Evolutionary conservation across 2,113 vertebrate species (phyloP), one percentile per base, ranked within the genome.

Genomic region (Osmerus mordax): DNA sequence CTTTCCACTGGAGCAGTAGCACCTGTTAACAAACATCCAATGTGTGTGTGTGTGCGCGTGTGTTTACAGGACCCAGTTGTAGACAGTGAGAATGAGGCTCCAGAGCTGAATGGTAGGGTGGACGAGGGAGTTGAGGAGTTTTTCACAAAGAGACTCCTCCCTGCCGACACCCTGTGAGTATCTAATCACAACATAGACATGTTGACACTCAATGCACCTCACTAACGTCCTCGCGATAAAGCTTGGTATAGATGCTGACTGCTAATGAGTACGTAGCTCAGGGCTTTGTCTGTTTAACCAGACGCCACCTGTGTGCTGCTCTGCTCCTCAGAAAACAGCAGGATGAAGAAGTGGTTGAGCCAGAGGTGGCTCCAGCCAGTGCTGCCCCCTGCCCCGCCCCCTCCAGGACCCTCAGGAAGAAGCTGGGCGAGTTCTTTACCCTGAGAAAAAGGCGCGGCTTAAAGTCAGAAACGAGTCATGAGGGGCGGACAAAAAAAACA

Each of bases 61-160:
- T 84, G 55, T 83, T 51, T 76, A 12, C 29, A 95, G 94, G 94
- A 95, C 59, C 93, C 92, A 72, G 93, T 94, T 0, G 87, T 93
- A 78, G 91, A 94, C 84, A 94, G 87, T 0, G 94, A 96, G 84
- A 94, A 94, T 87, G 93, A 93, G 5, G 94, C 92, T 81, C 92
- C 94, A 74, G 91, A 94, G 82, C 91, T 91, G 85, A 95, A 94
- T 81, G 92, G 94, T 56, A 88, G 94, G 0, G 93, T 97, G 86
- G 96, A 96, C 5, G 95, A 96, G 85, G 96, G 96, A 25, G 92
- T 97, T 81, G 96, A 97, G 72, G 96, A 97, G 82, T 97, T 97
- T 91, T 97, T 97, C 83, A 92, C 94, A 71, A 97, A 96, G 87
- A 94, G 91, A 87, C 85, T 96, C 84, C 93, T 95, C 85, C 92